These are phyloP conservation scores for Cheirogaleus medius DNA, from an alignment of 2,113 vertebrate species.

Conservation along the genomic window DNA sequence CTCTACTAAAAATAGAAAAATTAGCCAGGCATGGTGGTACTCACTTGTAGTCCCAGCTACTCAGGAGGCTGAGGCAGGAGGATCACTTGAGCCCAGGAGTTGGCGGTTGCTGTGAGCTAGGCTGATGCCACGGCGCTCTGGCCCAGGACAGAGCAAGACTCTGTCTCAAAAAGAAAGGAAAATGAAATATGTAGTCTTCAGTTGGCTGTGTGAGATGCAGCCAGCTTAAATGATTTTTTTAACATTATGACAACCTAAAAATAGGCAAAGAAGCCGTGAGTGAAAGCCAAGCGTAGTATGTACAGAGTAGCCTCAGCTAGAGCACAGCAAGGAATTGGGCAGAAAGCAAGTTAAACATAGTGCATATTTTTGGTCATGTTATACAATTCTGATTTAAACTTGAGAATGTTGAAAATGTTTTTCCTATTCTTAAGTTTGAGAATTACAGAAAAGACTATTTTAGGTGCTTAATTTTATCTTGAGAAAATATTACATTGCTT, in stretches of 20 bases:
- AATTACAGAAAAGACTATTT: background rate
- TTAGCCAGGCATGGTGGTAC: too few relatives aligned
- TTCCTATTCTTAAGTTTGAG: background rate
- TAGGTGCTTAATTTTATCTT: background rate
- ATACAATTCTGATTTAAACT: background rate
- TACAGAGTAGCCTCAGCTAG: too few relatives aligned
- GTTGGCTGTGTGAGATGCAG: accelerated
- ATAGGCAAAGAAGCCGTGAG: accelerated
- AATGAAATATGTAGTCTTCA: background rate
- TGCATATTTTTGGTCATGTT: background rate
- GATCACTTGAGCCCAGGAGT: too few relatives aligned
- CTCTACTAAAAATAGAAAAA: too few relatives aligned
- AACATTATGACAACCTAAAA: background rate
- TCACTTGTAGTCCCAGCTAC: too few relatives aligned
- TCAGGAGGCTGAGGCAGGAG: too few relatives aligned
- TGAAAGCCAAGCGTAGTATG: accelerated
- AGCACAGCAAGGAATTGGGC: background rate
- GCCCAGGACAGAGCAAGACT: too few relatives aligned
- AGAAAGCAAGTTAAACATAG: background rate
- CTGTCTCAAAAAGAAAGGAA: too few relatives aligned
- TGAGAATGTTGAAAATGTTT: accelerated
- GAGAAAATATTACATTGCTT: background rate
- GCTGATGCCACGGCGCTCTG: too few relatives aligned
- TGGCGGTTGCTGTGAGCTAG: too few relatives aligned
- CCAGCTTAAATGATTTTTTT: too few relatives aligned